Percentiles rank a stretch among this genome's conserved stretches.
Conservation (phyloP, 2,113 vertebrate genomes). For the Daboia siamensis region DNA sequence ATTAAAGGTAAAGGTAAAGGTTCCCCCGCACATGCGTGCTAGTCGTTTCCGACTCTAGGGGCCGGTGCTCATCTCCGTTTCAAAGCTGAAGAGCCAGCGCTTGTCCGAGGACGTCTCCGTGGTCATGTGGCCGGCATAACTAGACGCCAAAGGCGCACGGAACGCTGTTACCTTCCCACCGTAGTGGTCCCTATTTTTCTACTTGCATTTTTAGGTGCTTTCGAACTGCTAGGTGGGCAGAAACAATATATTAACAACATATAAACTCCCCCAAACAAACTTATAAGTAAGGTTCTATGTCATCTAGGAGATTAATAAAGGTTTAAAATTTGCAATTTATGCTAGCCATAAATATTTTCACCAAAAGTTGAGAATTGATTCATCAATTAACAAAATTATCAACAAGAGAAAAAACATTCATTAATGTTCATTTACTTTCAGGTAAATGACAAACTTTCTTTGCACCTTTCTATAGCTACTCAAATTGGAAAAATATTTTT, state of each 20-base stretch:
- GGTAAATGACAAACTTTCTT: not conserved
- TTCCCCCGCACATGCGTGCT: too few species aligned
- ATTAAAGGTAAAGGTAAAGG: too few species aligned
- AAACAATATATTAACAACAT: not conserved
- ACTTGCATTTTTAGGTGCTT: too few species aligned
- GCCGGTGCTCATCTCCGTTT: too few species aligned
- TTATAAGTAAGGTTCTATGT: not conserved
- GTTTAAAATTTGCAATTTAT: not conserved
- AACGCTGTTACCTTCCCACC: too few species aligned
- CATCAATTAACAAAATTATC: not conserved
- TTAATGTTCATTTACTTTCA: not conserved
- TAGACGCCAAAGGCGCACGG: too few species aligned
- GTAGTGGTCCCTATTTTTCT: too few species aligned
- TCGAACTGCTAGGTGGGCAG: too few species aligned
- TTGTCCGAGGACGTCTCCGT: too few species aligned
- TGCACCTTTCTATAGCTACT: not conserved
- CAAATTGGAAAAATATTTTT: not conserved
- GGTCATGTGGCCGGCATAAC: too few species aligned
- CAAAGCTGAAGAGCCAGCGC: too few species aligned
- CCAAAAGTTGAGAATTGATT: not conserved
- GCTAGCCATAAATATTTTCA: not conserved
- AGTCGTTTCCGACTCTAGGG: too few species aligned
- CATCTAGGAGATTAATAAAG: not conserved
- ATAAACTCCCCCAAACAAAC: not conserved
- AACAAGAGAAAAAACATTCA: not conserved